Evolutionary conservation across 2,113 vertebrate genomes (phyloP).

Genomic region (Lampris megalopsis): DNA sequence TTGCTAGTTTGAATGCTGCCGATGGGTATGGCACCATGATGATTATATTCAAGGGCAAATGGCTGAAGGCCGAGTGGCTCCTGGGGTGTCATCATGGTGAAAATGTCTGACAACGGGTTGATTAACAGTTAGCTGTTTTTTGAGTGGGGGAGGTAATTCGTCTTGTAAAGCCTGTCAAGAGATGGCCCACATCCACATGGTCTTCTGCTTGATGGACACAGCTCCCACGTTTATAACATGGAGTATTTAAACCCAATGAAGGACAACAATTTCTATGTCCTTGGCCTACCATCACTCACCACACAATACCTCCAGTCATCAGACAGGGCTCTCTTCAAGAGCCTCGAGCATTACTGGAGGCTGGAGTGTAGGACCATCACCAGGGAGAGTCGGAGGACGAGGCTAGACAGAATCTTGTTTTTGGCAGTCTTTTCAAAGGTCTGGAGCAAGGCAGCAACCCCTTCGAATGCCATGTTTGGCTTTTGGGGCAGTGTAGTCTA

Average conservation of each 20-base stretch:
- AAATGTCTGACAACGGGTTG: conserved; percentile 27
- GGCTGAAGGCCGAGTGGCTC: conserved; percentile 30
- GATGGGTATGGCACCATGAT: conserved; percentile 16
- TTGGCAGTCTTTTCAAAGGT: conserved; percentile 15
- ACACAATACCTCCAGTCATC: conserved; percentile 10
- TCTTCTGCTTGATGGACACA: conserved; percentile 33
- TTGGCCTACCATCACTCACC: conserved; percentile 18
- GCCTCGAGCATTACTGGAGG: conserved; percentile 27
- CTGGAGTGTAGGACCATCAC: conserved; percentile 22
- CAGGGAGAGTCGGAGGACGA: conserved; percentile 17
- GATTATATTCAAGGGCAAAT: conserved; percentile 42
- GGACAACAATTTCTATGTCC: conserved; percentile 17
- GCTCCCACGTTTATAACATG: conserved; percentile 16
- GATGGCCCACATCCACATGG: conserved; percentile 32
- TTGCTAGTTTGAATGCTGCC: conserved; percentile 32
- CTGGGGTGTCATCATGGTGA: conserved; percentile 17
- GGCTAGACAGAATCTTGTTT: conserved; percentile 14
- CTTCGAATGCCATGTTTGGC: conserved; percentile 13
- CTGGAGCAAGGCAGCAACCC: conserved; percentile 20
- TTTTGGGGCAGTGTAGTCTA: conserved; percentile 7
- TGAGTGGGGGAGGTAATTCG: conserved; percentile 31
- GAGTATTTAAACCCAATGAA: conserved; percentile 38
- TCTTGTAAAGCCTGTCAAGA: conserved; percentile 11
- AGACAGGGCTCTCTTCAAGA: conserved; percentile 25
- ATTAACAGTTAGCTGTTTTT: conserved; percentile 30